phyloP scores from a whole-genome alignment of 2,888 invertebrate genomes.

The Phaonia tiefii region DNA sequence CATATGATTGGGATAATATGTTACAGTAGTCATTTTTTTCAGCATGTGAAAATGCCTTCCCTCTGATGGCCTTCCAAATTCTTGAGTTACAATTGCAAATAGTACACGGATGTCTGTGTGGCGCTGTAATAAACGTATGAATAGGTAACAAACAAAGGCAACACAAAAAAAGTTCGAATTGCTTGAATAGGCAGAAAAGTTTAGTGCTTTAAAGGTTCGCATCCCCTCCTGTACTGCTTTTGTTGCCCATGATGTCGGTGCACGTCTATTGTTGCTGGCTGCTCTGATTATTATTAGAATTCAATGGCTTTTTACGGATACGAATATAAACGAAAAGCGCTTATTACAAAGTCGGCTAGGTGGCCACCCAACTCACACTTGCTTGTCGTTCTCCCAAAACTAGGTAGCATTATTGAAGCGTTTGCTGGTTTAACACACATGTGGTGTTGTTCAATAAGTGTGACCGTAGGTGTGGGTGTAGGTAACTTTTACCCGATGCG shows the following conservation, averaged over 20 bases:
- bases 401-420: background rate
- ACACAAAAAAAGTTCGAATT: conserved; percentile 75
- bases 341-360: conserved; percentile 40
- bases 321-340: conserved; percentile 40
- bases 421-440: conserved; percentile 26
- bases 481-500: too few relatives aligned
- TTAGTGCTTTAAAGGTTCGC: conserved; percentile 41
- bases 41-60: too few relatives aligned
- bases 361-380: background rate
- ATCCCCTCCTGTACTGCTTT: conserved; percentile 13
- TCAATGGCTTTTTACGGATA: conserved; percentile 43
- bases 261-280: conserved; percentile 17
- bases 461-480: background rate
- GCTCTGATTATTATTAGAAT: conserved; percentile 52
- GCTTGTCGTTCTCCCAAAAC: background rate
- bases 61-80: too few relatives aligned
- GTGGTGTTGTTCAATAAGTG: conserved; percentile 11
- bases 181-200: conserved; percentile 70
- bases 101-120: conserved; percentile 17
- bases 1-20: too few relatives aligned
- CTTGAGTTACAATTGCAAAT: too few relatives aligned
- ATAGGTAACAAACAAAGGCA: conserved; percentile 69
- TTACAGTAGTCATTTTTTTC: too few relatives aligned
- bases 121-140: conserved; percentile 45
- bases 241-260: conserved; percentile 34